Conservation (phyloP, 1,140 invertebrate species). For the Drosophila pallidifrons region DNA sequence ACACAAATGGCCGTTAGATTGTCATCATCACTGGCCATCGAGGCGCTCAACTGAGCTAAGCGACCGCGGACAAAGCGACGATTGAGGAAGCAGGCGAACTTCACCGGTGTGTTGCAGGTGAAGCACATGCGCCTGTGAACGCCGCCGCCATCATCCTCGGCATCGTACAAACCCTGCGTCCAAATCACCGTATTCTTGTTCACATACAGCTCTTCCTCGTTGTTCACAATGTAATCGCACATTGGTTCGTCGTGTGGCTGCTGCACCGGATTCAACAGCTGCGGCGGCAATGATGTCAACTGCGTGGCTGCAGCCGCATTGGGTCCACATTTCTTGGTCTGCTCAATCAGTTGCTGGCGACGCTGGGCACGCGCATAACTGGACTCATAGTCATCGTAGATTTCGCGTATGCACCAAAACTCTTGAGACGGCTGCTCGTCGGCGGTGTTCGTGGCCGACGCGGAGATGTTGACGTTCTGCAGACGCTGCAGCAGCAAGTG, state of each 20-base stretch:
- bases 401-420: slow-evolving; percentile 89
- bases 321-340: slow-evolving; percentile 66
- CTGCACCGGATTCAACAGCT: slow-evolving; percentile 42
- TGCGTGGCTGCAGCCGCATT: slow-evolving; percentile 64
- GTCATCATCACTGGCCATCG: slow-evolving; percentile 56
- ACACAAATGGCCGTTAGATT: slow-evolving; percentile 75
- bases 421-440: slow-evolving; percentile 86
- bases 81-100: slow-evolving; percentile 91
- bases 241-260: slow-evolving; percentile 62
- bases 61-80: slow-evolving; percentile 90
- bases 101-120: slow-evolving; percentile 92
- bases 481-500: slow-evolving; percentile 89
- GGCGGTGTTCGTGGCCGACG: slow-evolving; percentile 68
- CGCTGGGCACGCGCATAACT: slow-evolving; percentile 58
- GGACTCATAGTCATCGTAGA: slow-evolving; percentile 71
- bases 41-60: slow-evolving; percentile 58
- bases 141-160: slow-evolving; percentile 46
- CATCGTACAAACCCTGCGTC: slow-evolving; percentile 85
- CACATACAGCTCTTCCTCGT: slow-evolving; percentile 96
- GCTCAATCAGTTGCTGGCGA: slow-evolving; percentile 63
- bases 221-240: slow-evolving; percentile 81
- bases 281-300: slow-evolving; percentile 60
- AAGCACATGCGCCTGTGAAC: slow-evolving; percentile 89
- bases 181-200: slow-evolving; percentile 93
- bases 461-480: slow-evolving; percentile 89